phyloP scores from a whole-genome alignment of 2,797 vertebrate genomes.

The Sebastes wilsoni region DNA sequence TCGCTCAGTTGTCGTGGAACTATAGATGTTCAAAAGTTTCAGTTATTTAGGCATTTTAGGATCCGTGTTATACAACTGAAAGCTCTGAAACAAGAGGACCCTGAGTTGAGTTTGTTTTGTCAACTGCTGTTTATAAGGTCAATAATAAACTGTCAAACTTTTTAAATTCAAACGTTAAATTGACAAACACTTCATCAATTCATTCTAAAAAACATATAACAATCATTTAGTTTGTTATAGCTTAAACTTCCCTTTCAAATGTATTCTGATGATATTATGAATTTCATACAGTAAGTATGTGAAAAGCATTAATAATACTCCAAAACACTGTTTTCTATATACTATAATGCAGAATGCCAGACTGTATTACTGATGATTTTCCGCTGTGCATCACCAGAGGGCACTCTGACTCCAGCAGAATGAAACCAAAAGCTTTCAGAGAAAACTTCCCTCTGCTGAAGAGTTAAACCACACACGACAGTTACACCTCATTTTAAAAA shows the following conservation, averaged over 20 bases:
- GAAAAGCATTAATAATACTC: not conserved
- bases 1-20: not conserved
- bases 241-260: not conserved
- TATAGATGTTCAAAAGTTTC: not conserved
- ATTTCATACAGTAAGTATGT: not conserved
- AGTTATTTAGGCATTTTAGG: not conserved
- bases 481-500: not conserved
- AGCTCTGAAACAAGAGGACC: not conserved
- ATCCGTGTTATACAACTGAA: not conserved
- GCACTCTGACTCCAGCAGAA: slow-evolving; percentile 21
- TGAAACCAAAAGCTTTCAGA: not conserved
- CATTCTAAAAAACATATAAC: not conserved
- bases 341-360: not conserved
- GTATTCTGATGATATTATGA: not conserved
- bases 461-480: not conserved
- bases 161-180: too few relatives aligned
- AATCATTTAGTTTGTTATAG: too few relatives aligned
- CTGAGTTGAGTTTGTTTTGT: not conserved
- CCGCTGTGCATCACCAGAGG: slow-evolving; percentile 25
- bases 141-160: too few relatives aligned
- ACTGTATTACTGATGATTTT: not conserved
- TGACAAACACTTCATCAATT: not conserved
- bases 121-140: not conserved
- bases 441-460: not conserved
- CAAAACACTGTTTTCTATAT: not conserved